Base-by-base conservation (phyloP, 1,140 invertebrate species). In the Anadara kagoshimensis region DNA sequence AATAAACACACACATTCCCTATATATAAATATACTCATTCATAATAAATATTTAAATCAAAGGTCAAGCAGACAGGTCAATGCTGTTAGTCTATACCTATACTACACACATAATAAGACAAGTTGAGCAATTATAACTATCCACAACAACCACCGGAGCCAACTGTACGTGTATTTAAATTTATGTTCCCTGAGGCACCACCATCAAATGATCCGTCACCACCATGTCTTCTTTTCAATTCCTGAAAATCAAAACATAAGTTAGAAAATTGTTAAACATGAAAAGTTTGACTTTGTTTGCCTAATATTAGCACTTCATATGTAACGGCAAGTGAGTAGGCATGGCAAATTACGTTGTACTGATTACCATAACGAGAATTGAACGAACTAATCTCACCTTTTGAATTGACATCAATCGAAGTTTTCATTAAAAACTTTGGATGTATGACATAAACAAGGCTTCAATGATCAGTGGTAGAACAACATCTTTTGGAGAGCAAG, bases 201-300 rank as follows among this genome's bases (percentile, higher is more conserved):
- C 56, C 74, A 45, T 82, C 82, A 53, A 84, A 68, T 14, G 63
- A 44, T 10, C 67, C 65, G 47, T 85, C 83, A 45, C 83, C 83
- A 26, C 83, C 83, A 76, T 83, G 82, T 56, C 79, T 70, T 45
- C 74, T 75, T 69, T 85, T 86, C 62, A 86, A 61, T 58, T 86
- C 85, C 85, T 86, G 73, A 0, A n/a, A 49, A 18, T 18, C 47
- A 49, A 63, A 63, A 62, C 5, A 5, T 47, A 11, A 62, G 16
- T 22, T 16, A 3, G 16, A 45, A 5, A 10, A 43, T 43, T 36
- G 26, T 1, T 36, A 11, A 36, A 47, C 1, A 29, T 10, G 10
- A 36, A 26, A 36, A 0, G 26, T 58, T 11, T 12, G 29, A 14
- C 10, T 41, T 16, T 47, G 8, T 10, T 47, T 10, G 16, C 16